phyloP scores from a whole-genome alignment of 1,140 invertebrate species.

The Drosophila erecta region DNA sequence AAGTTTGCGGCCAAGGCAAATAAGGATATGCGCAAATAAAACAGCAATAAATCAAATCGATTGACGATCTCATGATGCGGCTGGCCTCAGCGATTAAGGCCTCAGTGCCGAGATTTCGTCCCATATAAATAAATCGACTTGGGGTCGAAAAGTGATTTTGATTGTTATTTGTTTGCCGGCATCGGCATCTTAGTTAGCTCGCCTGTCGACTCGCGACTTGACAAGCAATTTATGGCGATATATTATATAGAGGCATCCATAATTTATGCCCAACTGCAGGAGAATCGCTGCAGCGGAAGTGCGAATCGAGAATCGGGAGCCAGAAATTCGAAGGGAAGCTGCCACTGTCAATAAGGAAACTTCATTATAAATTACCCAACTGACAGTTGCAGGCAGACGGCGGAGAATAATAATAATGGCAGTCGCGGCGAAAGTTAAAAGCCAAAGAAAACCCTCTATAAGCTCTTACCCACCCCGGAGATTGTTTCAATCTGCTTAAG shows the following conservation, averaged over 20 bases:
- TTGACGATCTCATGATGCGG: slow-evolving; percentile 77
- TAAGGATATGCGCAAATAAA: slow-evolving; percentile 83
- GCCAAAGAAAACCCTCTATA: slow-evolving; percentile 41
- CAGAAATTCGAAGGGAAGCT: slow-evolving; percentile 9
- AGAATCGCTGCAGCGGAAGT: slow-evolving; percentile 74
- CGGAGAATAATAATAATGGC: slow-evolving; percentile 50
- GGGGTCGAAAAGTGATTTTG: slow-evolving; percentile 79
- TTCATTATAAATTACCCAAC: slow-evolving; percentile 77
- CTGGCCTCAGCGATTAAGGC: slow-evolving; percentile 75
- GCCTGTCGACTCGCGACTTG: slow-evolving; percentile 23
- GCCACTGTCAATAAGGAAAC: slow-evolving; percentile 70
- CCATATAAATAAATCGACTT: slow-evolving; percentile 78
- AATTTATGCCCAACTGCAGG: slow-evolving; percentile 73
- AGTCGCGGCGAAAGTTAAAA: slow-evolving; percentile 24
- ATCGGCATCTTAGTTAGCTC: slow-evolving; percentile 35
- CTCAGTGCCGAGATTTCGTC: slow-evolving; percentile 63
- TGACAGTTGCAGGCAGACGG: slow-evolving; percentile 61
- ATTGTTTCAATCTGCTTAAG: slow-evolving; percentile 79
- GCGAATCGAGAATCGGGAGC: slow-evolving; percentile 11
- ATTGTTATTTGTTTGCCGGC: slow-evolving; percentile 74
- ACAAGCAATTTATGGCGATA: slow-evolving; percentile 57
- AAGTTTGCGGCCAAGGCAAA: slow-evolving; percentile 49
- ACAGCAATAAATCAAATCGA: slow-evolving; percentile 80
- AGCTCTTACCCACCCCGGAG: slow-evolving; percentile 71
- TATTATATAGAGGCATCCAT: slow-evolving; percentile 36